Base-by-base conservation (phyloP, 2,888 invertebrate species). In the Ypsolopha scabrella region DNA sequence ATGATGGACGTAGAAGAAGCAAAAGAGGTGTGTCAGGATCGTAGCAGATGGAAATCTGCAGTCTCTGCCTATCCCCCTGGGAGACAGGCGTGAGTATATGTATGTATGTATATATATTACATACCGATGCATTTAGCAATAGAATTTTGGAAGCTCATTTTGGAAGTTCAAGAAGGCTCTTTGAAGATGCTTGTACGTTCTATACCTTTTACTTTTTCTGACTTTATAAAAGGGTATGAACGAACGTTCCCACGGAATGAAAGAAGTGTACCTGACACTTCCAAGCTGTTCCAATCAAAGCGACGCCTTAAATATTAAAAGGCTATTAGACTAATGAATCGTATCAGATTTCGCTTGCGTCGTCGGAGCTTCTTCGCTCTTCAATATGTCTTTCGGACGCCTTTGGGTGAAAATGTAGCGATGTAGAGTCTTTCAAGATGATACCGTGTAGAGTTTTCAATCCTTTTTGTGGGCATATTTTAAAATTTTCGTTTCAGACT, bases 291-390 rank as follows among this genome's bases (percentile, higher is more conserved):
- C 72, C 79, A 82, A 87, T 87, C 85, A 86, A 81, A 82, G 76
- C 70, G 58, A 60, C 59, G 59, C 70, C 60, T 86, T 72, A 82
- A 83, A 81, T 80, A 87, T 87, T 87, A 81, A 87, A 80, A 81
- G 77, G 70, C 81, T 85, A 77, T 87, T 86, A 80, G 72, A 70
- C 72, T 86, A 87, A 87, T 87, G 87, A 87, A 87, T 82, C 87
- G 80, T 87, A 87, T 87, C 87, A 81, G 87, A 83, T 85, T 80
- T 72, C 69, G 64, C 61, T 70, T 68, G 63, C 77, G 72, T 69
- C 72, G 67, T 61, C 59, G 58, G 58, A 56, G 59, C 63, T 65
- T 61, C 72, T 64, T 73, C 72, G 72, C 24, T 24, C 72, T 64
- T 74, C 72, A 72, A 73, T 70, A 73, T 65, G 58, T 72, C 78